Evolutionary conservation across 2,113 vertebrate species (phyloP).

Genomic region (Cisticola juncidis): DNA sequence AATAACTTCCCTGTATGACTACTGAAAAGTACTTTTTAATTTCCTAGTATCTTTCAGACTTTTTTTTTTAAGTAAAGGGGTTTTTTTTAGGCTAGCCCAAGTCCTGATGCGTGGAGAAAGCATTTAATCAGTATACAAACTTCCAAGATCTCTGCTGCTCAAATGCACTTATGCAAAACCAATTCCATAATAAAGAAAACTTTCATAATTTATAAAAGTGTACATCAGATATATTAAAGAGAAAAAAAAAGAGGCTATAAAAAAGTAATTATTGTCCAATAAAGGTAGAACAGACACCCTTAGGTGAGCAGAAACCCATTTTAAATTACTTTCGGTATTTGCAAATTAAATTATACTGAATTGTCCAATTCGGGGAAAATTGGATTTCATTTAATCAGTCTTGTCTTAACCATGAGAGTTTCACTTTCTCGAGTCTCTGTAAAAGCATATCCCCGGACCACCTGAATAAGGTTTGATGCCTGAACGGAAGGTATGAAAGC

Average conservation of each 20-base stretch:
- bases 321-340: constrained; percentile 14
- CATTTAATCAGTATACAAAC: neutral
- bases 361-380: neutral
- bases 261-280: neutral
- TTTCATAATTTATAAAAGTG: neutral
- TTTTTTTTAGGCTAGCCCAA: neutral
- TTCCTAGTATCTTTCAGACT: neutral
- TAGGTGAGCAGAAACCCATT: neutral
- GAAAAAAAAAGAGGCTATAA: neutral
- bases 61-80: neutral
- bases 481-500: neutral
- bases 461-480: neutral
- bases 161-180: neutral
- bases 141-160: neutral
- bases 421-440: neutral
- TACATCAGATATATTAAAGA: neutral
- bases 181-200: neutral
- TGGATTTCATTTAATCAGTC: neutral
- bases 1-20: neutral
- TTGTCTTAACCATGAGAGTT: constrained; percentile 13
- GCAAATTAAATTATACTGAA: constrained; percentile 41
- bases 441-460: neutral
- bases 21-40: neutral
- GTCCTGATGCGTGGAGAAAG: neutral
- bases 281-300: neutral